Evolutionary conservation across 2,113 vertebrate species (phyloP).

Genomic region (Stomatorhinus ivindoensis): DNA sequence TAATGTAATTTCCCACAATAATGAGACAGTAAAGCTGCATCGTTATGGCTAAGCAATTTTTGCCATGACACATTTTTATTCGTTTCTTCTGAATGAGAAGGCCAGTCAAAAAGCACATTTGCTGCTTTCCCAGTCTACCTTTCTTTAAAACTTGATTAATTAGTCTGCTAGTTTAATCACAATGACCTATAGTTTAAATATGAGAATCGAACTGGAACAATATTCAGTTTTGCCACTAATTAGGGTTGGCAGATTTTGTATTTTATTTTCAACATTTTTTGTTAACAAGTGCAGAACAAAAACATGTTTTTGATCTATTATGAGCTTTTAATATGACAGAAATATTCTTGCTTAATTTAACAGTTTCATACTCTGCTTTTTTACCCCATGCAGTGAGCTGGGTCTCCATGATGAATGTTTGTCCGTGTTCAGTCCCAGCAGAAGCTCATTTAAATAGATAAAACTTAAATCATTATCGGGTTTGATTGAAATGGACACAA

Average conservation of each 20-base stretch:
- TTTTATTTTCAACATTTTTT: not conserved
- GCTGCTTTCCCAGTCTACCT: not conserved
- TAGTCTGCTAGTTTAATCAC: not conserved
- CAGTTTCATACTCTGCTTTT: not conserved
- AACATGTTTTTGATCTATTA: not conserved
- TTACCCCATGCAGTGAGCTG: not conserved
- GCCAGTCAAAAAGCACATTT: not conserved
- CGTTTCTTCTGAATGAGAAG: slow-evolving; percentile 15
- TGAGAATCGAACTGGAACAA: not conserved
- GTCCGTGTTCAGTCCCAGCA: not conserved
- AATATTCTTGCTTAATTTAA: not conserved
- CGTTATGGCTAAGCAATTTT: not conserved
- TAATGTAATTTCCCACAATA: not conserved
- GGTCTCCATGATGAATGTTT: not conserved
- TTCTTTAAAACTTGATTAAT: not conserved
- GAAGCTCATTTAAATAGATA: not conserved
- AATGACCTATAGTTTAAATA: not conserved
- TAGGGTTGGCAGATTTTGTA: not conserved
- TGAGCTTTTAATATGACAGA: not conserved
- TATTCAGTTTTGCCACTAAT: not conserved
- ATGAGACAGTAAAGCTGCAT: not conserved
- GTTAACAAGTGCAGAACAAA: not conserved
- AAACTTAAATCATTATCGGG: not conserved
- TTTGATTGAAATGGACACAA: not conserved
- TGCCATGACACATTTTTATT: not conserved